Percentiles rank a stretch among this genome's conserved stretches.
Evolutionary conservation across 2,113 vertebrate species (phyloP).

Genomic region (Neolamprologus ventralis): DNA sequence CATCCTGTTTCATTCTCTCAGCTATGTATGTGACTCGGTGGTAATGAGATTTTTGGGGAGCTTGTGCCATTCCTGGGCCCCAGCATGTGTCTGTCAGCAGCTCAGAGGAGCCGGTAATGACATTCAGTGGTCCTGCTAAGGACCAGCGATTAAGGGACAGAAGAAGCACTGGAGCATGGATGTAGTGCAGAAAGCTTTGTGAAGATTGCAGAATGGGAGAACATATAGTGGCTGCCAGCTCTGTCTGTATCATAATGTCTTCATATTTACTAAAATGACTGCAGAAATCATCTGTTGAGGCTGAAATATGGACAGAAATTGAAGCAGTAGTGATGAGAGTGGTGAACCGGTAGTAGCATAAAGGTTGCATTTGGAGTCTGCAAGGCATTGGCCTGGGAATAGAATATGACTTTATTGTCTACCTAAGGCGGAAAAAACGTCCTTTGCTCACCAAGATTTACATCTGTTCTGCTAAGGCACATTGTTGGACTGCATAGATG

Average conservation of each 20-base stretch:
- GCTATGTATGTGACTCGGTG: slow-evolving; percentile 17
- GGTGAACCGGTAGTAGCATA: not conserved
- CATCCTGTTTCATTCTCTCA: slow-evolving; percentile 19
- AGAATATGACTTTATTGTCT: not conserved
- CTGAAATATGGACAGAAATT: slow-evolving; percentile 21
- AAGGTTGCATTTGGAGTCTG: not conserved
- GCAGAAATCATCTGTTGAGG: slow-evolving; percentile 5
- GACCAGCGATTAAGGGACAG: slow-evolving; percentile 33
- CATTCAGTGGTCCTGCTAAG: slow-evolving; percentile 39
- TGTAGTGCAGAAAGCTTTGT: slow-evolving; percentile 4
- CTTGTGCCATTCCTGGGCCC: slow-evolving; percentile 18
- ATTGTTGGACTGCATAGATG: not conserved
- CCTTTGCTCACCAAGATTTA: not conserved
- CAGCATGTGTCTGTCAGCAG: slow-evolving; percentile 44
- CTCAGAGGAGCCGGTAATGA: slow-evolving; percentile 38
- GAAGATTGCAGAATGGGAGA: slow-evolving; percentile 7
- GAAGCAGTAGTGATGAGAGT: not conserved
- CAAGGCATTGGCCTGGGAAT: not conserved
- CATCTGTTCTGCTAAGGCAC: not conserved
- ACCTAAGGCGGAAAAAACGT: not conserved
- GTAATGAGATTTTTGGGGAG: slow-evolving; percentile 53
- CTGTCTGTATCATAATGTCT: slow-evolving; percentile 27
- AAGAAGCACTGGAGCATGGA: slow-evolving; percentile 9
- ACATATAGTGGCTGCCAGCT: not conserved
- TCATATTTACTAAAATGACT: slow-evolving; percentile 29